These are phyloP conservation scores for Drosophila pseudoobscura DNA, from an alignment of 1,140 invertebrate genomes.

Conservation along the genomic window DNA sequence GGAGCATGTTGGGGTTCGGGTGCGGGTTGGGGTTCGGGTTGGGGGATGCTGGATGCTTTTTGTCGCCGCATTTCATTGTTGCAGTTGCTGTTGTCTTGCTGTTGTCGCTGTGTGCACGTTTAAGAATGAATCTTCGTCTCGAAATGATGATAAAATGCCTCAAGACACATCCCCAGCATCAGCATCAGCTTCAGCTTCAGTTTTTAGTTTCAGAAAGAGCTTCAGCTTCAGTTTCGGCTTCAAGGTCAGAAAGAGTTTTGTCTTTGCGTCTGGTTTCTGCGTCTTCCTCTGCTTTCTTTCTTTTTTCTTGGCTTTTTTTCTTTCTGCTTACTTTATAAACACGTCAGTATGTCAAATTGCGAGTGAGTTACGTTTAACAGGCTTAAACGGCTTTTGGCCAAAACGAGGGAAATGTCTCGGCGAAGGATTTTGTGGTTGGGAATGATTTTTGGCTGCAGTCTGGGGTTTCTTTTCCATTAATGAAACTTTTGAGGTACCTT, in stretches of 20 bases:
- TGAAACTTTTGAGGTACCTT: too few species aligned
- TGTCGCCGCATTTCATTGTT: slow-evolving; percentile 80
- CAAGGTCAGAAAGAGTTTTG: slow-evolving; percentile 69
- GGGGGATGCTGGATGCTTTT: slow-evolving; percentile 41
- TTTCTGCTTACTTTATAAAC: slow-evolving; percentile 56
- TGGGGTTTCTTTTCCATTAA: neutral
- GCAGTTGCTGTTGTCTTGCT: slow-evolving; percentile 36
- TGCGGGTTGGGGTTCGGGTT: neutral
- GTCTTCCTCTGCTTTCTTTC: neutral
- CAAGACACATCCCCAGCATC: slow-evolving; percentile 36
- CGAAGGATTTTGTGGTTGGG: neutral
- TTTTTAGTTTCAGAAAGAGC: neutral
- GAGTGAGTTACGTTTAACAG: slow-evolving; percentile 60
- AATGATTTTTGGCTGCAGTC: neutral
- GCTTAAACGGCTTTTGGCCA: neutral
- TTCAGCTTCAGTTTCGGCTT: slow-evolving; percentile 51
- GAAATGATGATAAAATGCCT: slow-evolving; percentile 69
- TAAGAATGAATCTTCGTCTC: slow-evolving; percentile 72
- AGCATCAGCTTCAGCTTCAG: slow-evolving; percentile 16
- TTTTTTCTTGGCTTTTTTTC: slow-evolving; percentile 19
- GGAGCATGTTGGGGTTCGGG: too few species aligned
- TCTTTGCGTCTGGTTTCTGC: slow-evolving; percentile 31
- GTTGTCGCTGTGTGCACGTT: slow-evolving; percentile 52
- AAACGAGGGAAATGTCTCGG: neutral
- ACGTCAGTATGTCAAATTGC: slow-evolving; percentile 76